These are phyloP conservation scores for Cyclura pinguis DNA, from an alignment of 2,797 vertebrate genomes.

Conservation along the genomic window DNA sequence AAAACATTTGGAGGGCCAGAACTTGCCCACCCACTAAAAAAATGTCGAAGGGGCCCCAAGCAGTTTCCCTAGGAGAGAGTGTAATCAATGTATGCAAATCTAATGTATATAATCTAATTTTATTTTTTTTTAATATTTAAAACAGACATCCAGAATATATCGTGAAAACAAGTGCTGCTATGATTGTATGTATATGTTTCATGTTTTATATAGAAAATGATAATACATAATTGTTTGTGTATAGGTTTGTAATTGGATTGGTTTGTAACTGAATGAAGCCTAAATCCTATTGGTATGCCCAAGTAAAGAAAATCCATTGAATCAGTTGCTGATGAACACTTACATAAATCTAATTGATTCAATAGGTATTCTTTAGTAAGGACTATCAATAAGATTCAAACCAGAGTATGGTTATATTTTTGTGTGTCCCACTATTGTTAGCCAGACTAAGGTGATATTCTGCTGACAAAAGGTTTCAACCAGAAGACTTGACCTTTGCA, in stretches of 20 bases:
- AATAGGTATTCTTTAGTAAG: no score
- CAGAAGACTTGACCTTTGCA: not conserved
- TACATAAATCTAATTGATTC: no score
- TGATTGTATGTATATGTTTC: constrained; percentile 60
- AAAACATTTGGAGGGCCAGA: no score
- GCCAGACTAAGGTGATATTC: not conserved
- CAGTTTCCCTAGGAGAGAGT: not conserved
- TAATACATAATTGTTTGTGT: not conserved
- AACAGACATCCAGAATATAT: constrained; percentile 63
- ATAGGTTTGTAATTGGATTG: no score
- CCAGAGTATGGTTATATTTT: no score
- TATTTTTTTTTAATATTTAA: not conserved
- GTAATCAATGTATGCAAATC: not conserved
- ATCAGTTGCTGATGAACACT: no score
- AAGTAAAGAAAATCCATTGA: no score
- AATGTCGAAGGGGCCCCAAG: no score
- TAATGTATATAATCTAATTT: not conserved
- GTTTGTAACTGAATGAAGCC: not conserved
- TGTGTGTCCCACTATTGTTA: not conserved
- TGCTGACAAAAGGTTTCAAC: not conserved
- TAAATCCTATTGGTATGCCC: no score
- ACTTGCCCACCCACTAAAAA: not conserved
- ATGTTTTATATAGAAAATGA: not conserved
- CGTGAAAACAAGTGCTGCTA: constrained; percentile 67
- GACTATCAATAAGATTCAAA: no score